phyloP scores from a whole-genome alignment of 2,113 vertebrate genomes.

The Camelus bactrianus region DNA sequence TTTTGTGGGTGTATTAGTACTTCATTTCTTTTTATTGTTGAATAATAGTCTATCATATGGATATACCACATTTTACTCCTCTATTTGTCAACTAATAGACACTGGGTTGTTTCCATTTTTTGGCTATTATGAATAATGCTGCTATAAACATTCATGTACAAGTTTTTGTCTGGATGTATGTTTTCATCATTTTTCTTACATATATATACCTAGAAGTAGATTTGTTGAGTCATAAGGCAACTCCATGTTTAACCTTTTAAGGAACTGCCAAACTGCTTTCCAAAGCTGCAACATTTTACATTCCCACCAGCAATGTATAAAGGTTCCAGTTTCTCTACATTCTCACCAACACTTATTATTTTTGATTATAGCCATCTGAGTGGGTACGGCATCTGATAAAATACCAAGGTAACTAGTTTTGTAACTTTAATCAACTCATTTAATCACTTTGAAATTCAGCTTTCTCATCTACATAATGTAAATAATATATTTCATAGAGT shows the following conservation, averaged over 20 bases:
- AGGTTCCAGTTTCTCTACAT: background rate
- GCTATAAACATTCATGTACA: background rate
- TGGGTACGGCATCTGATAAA: conserved; percentile 32
- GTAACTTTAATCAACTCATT: conserved; percentile 47
- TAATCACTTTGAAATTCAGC: conserved; percentile 45
- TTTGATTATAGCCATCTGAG: background rate
- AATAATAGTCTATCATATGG: background rate
- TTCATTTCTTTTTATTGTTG: background rate
- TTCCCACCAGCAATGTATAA: background rate
- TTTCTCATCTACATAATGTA: background rate
- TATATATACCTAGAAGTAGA: background rate
- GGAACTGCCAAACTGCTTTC: background rate
- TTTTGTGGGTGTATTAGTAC: background rate
- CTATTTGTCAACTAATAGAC: background rate
- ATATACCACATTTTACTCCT: background rate
- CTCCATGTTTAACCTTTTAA: conserved; percentile 29
- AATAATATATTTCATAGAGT: background rate
- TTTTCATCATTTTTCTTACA: conserved; percentile 20
- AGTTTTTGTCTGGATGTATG: background rate
- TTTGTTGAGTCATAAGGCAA: background rate
- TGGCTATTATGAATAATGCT: background rate
- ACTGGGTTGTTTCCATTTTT: background rate
- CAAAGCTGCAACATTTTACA: conserved; percentile 22
- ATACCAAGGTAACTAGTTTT: conserved; percentile 35
- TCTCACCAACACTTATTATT: background rate